phyloP scores from a whole-genome alignment of 2,113 vertebrate genomes.

The Anolis carolinensis region DNA sequence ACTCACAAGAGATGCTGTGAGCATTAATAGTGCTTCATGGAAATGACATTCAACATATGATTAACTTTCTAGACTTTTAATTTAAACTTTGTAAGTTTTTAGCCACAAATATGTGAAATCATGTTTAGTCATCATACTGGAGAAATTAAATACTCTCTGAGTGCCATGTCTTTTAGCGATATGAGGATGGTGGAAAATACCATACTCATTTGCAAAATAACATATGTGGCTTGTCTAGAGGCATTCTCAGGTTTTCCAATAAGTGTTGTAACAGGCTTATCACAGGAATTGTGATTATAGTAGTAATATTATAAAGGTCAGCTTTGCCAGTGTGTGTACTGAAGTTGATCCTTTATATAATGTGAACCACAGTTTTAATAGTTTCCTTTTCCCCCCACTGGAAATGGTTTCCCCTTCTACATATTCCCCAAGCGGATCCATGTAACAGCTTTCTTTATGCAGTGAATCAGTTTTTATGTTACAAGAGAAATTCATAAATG shows the following conservation, averaged over 20 bases:
- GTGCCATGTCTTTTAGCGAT: constrained; percentile 13
- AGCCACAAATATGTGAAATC: background rate
- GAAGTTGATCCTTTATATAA: background rate
- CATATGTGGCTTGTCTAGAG: constrained; percentile 23
- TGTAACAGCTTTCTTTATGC: background rate
- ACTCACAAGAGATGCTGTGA: constrained; percentile 8
- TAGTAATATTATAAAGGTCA: constrained; percentile 26
- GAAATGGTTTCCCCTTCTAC: background rate
- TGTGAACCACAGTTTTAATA: background rate
- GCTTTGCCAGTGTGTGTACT: constrained; percentile 6
- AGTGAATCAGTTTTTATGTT: background rate
- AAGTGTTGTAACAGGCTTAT: constrained; percentile 20
- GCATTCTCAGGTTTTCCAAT: constrained; percentile 34
- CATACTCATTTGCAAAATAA: background rate
- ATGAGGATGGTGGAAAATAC: constrained; percentile 5
- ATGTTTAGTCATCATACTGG: background rate
- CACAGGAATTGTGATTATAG: background rate
- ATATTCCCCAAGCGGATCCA: background rate
- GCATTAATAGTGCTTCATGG: constrained; percentile 37
- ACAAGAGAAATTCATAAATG: background rate
- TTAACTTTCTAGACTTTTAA: constrained; percentile 31
- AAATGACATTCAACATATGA: constrained; percentile 30
- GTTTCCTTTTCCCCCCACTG: background rate
- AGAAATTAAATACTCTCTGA: constrained; percentile 8
- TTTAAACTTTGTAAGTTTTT: background rate